A percentile compares a stretch with the other conserved stretches of the same genome.
phyloP scores from a whole-genome alignment of 2,888 invertebrate species.

The Belgica antarctica region DNA sequence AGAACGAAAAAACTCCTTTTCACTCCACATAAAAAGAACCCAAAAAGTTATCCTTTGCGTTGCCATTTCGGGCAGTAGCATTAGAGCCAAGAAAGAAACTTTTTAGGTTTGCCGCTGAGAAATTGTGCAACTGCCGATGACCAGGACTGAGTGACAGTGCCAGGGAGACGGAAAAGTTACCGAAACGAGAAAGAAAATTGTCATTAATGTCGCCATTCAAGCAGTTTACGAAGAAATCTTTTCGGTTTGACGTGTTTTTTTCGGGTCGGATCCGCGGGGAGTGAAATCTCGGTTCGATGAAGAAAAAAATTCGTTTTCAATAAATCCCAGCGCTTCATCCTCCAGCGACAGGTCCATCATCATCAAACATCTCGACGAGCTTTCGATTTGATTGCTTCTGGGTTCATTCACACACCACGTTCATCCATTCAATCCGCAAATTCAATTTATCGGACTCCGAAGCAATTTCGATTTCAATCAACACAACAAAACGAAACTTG shows the following conservation, averaged over 20 bases:
- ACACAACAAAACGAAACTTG: constrained; percentile 22
- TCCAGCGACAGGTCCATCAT: no score
- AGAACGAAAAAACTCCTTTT: no score
- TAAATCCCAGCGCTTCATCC: no score
- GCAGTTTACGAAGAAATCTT: not conserved
- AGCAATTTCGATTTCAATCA: not conserved
- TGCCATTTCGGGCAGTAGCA: not conserved
- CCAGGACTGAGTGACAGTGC: not conserved
- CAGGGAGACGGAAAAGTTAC: no score
- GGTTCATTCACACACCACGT: not conserved
- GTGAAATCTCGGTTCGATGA: no score
- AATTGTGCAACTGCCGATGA: no score
- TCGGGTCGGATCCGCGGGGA: no score
- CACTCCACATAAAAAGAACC: not conserved
- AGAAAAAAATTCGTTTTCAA: no score
- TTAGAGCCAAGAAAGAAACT: not conserved
- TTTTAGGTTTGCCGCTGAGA: not conserved
- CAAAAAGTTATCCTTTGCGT: not conserved
- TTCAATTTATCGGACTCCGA: not conserved
- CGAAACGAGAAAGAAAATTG: not conserved
- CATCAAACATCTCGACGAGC: not conserved
- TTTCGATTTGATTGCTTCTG: not conserved
- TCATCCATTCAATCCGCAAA: not conserved
- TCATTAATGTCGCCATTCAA: not conserved
- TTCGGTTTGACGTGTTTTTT: not conserved